These are phyloP conservation scores for Orchestia grillus DNA, from an alignment of 1,140 invertebrate genomes.

Conservation along the genomic window DNA sequence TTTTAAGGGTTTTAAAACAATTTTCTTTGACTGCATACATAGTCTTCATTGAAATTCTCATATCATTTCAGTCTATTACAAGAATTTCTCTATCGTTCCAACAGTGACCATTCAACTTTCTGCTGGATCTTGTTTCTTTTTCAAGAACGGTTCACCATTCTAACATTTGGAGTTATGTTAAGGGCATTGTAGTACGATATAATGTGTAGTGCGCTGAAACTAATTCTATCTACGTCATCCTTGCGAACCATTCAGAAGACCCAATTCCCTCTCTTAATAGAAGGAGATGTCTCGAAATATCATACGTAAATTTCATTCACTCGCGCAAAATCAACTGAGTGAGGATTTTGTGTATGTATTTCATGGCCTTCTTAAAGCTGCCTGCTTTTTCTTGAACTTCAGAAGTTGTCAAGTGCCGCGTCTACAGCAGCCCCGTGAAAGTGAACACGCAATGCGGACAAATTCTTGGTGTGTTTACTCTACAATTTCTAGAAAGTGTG, in stretches of 20 bases:
- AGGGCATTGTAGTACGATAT: not conserved
- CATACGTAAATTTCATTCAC: not conserved
- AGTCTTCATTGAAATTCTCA: not conserved
- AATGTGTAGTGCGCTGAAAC: not conserved
- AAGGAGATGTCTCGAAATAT: not conserved
- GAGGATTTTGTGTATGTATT: not conserved
- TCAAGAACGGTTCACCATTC: not conserved
- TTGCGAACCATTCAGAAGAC: not conserved
- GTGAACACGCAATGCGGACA: too few species aligned
- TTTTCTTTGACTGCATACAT: not conserved
- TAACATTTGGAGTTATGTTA: not conserved
- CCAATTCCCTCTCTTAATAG: not conserved
- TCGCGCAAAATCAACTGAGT: not conserved
- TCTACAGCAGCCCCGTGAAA: not conserved
- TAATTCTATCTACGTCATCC: not conserved
- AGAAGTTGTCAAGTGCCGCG: not conserved
- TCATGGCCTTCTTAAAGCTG: not conserved
- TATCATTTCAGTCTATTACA: not conserved
- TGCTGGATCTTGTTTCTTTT: not conserved
- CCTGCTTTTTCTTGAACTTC: not conserved
- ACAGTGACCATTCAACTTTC: not conserved
- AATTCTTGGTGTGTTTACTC: not conserved
- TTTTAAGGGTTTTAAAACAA: not conserved
- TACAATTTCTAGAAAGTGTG: not conserved
- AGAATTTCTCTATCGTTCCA: not conserved